Evolutionary conservation across 2,888 invertebrate genomes (phyloP).

Genomic region (Pediacus dermestoides): DNA sequence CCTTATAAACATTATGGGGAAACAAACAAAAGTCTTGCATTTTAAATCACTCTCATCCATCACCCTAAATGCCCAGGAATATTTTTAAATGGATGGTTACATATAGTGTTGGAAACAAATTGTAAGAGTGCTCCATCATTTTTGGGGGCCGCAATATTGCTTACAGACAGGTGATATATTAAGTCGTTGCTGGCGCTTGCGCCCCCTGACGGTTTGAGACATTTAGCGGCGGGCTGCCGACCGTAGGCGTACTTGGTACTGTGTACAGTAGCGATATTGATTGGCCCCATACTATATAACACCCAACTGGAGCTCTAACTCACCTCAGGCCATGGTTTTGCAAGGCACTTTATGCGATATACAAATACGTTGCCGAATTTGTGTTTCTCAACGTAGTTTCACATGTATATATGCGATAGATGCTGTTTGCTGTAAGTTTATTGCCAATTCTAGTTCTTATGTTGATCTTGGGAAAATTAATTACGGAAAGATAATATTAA

Average conservation of each 20-base stretch:
- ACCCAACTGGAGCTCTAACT: conserved; percentile 11
- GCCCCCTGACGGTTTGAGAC: conserved; percentile 21
- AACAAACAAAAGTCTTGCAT: conserved; percentile 38
- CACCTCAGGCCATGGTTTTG: conserved; percentile 12
- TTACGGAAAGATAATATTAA: too few relatives aligned
- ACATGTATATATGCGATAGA: too few relatives aligned
- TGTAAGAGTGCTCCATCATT: conserved; percentile 34
- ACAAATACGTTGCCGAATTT: conserved; percentile 16
- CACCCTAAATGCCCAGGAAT: conserved; percentile 33
- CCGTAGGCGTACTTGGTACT: conserved; percentile 21
- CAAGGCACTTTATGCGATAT: conserved; percentile 6
- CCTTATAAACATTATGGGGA: conserved; percentile 22
- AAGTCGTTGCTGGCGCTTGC: conserved; percentile 23
- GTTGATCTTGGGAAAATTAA: too few relatives aligned
- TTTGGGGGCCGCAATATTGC: conserved; percentile 33
- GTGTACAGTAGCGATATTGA: conserved; percentile 30
- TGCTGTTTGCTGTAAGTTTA: too few relatives aligned
- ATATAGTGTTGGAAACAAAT: conserved; percentile 34
- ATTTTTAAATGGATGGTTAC: conserved; percentile 33
- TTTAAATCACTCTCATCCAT: conserved; percentile 35
- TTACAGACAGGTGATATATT: conserved; percentile 37
- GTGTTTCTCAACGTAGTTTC: conserved; percentile 15
- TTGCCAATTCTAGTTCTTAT: too few relatives aligned
- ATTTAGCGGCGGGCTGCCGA: conserved; percentile 19
- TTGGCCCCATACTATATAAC: conserved; percentile 22